Evolutionary conservation across 1,140 invertebrate genomes (phyloP).

Genomic region (Listronotus oregonensis): DNA sequence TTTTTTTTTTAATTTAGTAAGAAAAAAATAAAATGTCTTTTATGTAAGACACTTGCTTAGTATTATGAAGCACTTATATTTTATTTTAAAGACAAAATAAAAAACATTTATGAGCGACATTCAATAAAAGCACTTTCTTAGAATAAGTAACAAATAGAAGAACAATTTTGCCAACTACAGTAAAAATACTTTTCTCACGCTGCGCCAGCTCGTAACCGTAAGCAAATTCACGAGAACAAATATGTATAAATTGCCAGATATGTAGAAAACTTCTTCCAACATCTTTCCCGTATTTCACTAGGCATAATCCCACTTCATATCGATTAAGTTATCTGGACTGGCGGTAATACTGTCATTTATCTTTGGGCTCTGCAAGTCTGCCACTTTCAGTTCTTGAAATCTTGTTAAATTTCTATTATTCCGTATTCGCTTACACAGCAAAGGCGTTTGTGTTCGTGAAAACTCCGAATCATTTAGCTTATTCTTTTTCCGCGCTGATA

Average conservation of each 20-base stretch:
- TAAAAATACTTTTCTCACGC: too few relatives aligned
- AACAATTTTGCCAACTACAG: too few relatives aligned
- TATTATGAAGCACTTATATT: too few relatives aligned
- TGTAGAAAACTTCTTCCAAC: constrained; percentile 15
- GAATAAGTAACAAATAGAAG: too few relatives aligned
- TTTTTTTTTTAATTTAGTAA: too few relatives aligned
- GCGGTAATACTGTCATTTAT: constrained; percentile 35
- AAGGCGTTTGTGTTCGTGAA: constrained; percentile 24
- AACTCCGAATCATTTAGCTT: constrained; percentile 25
- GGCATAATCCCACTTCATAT: constrained; percentile 15
- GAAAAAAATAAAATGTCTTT: too few relatives aligned
- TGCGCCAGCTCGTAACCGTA: neutral
- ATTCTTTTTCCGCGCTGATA: constrained; percentile 7
- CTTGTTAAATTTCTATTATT: constrained; percentile 35
- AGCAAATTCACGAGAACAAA: constrained; percentile 1
- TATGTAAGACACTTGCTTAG: too few relatives aligned
- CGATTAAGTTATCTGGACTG: constrained; percentile 32
- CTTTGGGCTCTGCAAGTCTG: constrained; percentile 32
- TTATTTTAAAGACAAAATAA: too few relatives aligned
- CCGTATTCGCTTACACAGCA: constrained; percentile 34
- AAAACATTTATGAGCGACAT: too few relatives aligned
- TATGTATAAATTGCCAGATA: constrained; percentile 23
- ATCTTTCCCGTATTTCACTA: neutral
- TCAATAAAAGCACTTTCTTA: too few relatives aligned
- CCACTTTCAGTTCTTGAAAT: constrained; percentile 34